phyloP scores from a whole-genome alignment of 2,888 invertebrate genomes.

The Drosophila pegasa region DNA sequence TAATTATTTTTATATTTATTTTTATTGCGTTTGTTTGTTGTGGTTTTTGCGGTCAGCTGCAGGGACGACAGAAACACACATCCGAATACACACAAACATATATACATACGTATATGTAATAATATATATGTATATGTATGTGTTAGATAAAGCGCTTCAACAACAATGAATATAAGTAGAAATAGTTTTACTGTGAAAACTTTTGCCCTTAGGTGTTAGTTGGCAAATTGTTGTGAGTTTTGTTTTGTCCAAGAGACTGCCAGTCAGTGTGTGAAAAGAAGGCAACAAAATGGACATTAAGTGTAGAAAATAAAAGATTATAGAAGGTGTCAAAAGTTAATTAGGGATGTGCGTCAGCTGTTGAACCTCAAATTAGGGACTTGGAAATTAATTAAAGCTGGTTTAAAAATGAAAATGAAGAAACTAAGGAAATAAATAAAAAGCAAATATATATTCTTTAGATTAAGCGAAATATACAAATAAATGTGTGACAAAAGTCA shows the following conservation, averaged over 20 bases:
- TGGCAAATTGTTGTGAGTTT: constrained; percentile 33
- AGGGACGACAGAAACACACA: constrained; percentile 26
- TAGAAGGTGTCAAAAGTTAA: constrained; percentile 19
- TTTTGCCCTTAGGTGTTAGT: constrained; percentile 40
- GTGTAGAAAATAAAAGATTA: constrained; percentile 8
- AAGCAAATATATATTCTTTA: neutral
- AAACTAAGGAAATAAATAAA: no score
- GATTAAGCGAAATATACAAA: neutral
- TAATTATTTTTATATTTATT: constrained; percentile 66
- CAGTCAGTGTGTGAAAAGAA: neutral
- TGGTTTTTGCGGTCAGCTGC: constrained; percentile 59
- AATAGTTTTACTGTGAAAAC: constrained; percentile 48
- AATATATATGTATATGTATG: neutral
- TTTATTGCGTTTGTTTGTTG: constrained; percentile 65
- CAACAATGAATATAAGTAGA: constrained; percentile 27
- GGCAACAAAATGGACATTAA: neutral
- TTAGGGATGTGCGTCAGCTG: neutral
- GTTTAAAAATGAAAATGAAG: neutral
- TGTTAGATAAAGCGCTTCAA: neutral
- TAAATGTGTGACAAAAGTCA: neutral
- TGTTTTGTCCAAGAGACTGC: constrained; percentile 7
- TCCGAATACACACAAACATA: constrained; percentile 3
- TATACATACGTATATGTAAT: neutral
- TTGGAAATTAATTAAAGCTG: neutral
- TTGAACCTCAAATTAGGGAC: neutral